Evolutionary conservation across 2,888 invertebrate species (phyloP), one percentile per base, ranked within the genome.

Genomic region (Noctuana brunneofusca): DNA sequence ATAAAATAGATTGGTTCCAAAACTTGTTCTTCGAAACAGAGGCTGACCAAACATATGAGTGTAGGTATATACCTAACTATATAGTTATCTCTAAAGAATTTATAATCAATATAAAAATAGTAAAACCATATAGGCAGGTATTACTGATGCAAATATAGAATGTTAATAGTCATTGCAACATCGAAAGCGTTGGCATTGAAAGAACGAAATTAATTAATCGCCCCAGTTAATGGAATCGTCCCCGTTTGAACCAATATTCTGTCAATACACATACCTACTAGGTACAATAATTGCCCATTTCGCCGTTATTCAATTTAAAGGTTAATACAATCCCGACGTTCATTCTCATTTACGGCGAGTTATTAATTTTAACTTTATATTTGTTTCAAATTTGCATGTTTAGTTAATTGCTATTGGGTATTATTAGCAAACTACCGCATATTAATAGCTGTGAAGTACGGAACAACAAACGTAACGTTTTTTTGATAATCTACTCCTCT

Each of bases 131-230:
- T n/a, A n/a, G n/a, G n/a, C n/a, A n/a, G n/a, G n/a, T 3, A 5
- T 27, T 38, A 38, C 22, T 16, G 50, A 50, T 50, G 30, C 30
- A 4, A 32, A 52, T 18, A 16, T 18, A 18, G 18, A 52, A 52
- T 52, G 18, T 46, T n/a, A 22, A 49, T 27, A 27, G 3, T 27
- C 65, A 56, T 48, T 48, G 63, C 53, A 63, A 65, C 35, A 68
- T 58, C 43, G 58, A 54, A 63, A 65, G 70, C 71, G 65, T 52
- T 65, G 59, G 66, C 68, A 66, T 66, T 65, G 64, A 71, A 66
- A 67, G 71, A 68, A 69, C 71, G 66, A 71, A 73, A 71, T 80
- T 82, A 84, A 84, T 83, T 84, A 81, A 81, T 83, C 79, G 74
- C 72, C 68, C 66, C 67, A 73, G 71, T 76, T n/a, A 80, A 82